Evolutionary conservation across 1,140 invertebrate species (phyloP), one percentile per base, ranked within the genome.

Genomic region (Drosophila busckii): DNA sequence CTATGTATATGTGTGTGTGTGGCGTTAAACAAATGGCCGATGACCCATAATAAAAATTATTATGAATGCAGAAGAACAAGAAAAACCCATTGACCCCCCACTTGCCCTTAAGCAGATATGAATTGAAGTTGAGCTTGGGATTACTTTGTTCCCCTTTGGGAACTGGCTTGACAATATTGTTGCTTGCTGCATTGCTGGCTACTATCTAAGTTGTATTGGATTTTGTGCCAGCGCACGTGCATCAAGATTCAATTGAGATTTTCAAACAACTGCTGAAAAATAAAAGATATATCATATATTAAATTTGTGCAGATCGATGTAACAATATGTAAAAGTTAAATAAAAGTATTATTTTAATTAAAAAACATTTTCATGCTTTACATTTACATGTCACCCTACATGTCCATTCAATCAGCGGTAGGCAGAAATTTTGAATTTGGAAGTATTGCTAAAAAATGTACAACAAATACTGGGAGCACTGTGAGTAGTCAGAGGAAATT

Each of bases 31-130:
- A 80, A 80, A 82, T 80, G 75, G 75, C 75, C 68, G 68, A 80
- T 80, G 75, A 80, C 75, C 75, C 75, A 75, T 82, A 80, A 80
- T 80, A 80, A 80, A 80, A 80, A 80, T 80, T 80, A 80, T 80
- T 80, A 80, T 80, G 75, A 80, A 80, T 80, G 76, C 50, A 62
- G 50, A 55, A 82, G 67, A 68, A 69, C 67, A 68, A 73, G 73
- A 58, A 75, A 82, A 82, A 69, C 69, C 75, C 75, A 80, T 80
- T 80, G 75, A 48, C 50, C 22, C 31, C 34, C 25, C 20, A 46
- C 48, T 23, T 61, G 37, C 35, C 53, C 45, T 65, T 31, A 35
- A 44, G 55, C 19, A 9, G 12, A 19, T 20, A 41, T 46, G 58
- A 50, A 37, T 41, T 54, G 53, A 31, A 15, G n/a, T 26, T 15